Evolutionary conservation across 2,888 invertebrate genomes (phyloP).

Genomic region (Caenorhabditis doughertyi): DNA sequence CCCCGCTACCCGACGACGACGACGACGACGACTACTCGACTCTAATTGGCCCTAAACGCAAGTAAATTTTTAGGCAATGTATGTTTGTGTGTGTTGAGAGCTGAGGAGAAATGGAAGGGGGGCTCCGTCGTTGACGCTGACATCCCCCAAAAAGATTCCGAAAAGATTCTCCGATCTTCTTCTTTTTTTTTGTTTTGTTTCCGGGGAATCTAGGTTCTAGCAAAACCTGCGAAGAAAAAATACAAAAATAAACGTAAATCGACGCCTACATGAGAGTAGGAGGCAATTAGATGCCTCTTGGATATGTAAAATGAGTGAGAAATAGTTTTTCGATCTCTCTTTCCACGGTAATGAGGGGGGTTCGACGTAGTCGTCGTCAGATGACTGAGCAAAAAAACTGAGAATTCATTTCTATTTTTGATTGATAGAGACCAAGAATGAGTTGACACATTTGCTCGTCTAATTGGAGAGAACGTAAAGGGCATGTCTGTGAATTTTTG

Average conservation of each 20-base stretch:
- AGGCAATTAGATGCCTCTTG: slow-evolving; percentile 12
- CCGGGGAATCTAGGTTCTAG: background rate
- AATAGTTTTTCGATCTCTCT: slow-evolving; percentile 16
- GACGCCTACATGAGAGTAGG: slow-evolving; percentile 16
- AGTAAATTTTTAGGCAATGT: slow-evolving; percentile 62
- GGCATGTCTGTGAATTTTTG: too few species aligned
- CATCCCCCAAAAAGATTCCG: slow-evolving; percentile 11
- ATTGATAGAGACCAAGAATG: background rate
- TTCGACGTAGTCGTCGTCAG: slow-evolving; percentile 31
- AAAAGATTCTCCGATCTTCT: slow-evolving; percentile 31
- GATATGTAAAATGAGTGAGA: background rate
- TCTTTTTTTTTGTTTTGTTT: background rate
- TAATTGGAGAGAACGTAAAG: background rate
- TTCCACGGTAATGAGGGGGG: slow-evolving; percentile 23
- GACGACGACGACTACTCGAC: slow-evolving; percentile 45
- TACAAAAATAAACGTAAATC: slow-evolving; percentile 23
- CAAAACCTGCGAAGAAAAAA: background rate
- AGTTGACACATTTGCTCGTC: slow-evolving; percentile 13
- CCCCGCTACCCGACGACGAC: slow-evolving; percentile 38
- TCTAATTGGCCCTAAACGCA: slow-evolving; percentile 68
- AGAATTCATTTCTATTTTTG: background rate
- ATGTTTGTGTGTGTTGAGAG: slow-evolving; percentile 46
- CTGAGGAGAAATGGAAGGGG: slow-evolving; percentile 7
- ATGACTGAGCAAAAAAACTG: background rate
- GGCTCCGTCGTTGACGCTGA: background rate